Base-by-base conservation (phyloP, 2,113 vertebrate species). In the Syngnathus typhle region DNA sequence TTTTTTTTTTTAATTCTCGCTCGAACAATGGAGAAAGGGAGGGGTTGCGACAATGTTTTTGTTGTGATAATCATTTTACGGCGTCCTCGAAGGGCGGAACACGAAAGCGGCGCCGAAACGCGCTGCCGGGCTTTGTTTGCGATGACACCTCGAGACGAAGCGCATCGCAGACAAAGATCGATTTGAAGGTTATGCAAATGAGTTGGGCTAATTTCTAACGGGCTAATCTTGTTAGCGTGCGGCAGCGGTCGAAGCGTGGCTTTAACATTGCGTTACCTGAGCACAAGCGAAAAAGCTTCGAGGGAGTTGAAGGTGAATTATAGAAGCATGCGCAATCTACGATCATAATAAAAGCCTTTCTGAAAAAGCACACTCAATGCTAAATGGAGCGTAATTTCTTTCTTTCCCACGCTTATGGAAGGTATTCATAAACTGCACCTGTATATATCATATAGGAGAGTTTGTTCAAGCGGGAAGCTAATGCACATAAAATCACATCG, bases 41-140 rank as follows among this genome's bases (percentile, higher is more conserved):
- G 19, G 7, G 21, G 5, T 59, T 64, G 46, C 63, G 56, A 70
- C 49, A 46, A 10, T 54, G 69, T 73, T 78, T 55, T 73, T 75
- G 68, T 47, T 72, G 59, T 71, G 73, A 74, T 68, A 67, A 77
- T 79, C 70, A 68, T 73, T 79, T 71, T 73, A 54, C 37, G 70
- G 37, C 69, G 64, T 43, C 18, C 41, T 1, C 0, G 55, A 77
- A 77, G 69, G 61, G 65, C 54, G 51, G 52, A 74, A 78, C 51
- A 72, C 68, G 36, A 84, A 76, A 77, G 72, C 38, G 27, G 18
- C 60, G 19, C 23, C 63, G 61, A 61, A 70, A 46, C 7, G 0
- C 27, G 65, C 52, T 38, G 70, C 64, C 73, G 16, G 27, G 7
- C 43, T 69, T 80, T 49, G 56, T 49, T 68, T 73, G 38, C 18